Conservation (phyloP, 2,888 invertebrate species). For the Cosmia trapezina region DNA sequence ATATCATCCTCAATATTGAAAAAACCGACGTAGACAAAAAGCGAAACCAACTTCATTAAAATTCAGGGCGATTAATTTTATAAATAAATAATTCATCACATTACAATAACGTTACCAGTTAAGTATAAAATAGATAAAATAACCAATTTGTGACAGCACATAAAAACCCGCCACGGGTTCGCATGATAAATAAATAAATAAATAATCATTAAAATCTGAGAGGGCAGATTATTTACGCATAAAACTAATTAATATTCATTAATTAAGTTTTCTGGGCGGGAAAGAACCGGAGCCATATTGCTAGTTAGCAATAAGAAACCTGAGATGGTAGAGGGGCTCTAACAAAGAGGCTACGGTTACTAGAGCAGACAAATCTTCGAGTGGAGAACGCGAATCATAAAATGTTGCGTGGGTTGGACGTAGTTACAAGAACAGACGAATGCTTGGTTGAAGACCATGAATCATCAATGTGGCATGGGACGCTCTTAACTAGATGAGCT, state of each 20-base stretch:
- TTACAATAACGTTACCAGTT: conserved; percentile 16
- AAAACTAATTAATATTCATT: conserved; percentile 18
- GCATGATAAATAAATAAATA: conserved; percentile 9
- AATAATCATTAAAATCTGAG: conserved; percentile 19
- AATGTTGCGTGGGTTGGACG: not conserved
- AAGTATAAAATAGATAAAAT: conserved; percentile 9
- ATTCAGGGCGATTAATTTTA: conserved; percentile 2
- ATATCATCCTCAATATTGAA: not conserved
- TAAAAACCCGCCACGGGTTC: conserved; percentile 1
- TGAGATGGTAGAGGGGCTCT: not conserved
- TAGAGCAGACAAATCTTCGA: not conserved
- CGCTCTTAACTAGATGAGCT: not conserved
- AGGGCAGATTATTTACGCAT: conserved; percentile 14
- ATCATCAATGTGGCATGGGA: not conserved
- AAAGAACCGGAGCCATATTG: not conserved
- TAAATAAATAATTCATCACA: conserved; percentile 22
- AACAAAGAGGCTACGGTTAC: not conserved
- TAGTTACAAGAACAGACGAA: not conserved
- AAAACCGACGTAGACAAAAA: not conserved
- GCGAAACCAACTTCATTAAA: conserved; percentile 2
- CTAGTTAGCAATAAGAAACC: not conserved
- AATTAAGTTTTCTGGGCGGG: not conserved
- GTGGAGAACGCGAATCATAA: not conserved
- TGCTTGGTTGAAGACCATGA: not conserved
- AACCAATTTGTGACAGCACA: not conserved